A percentile compares a stretch with the other conserved stretches of the same genome.
Conservation (phyloP, 2,113 vertebrate species). For the Thunnus thynnus region DNA sequence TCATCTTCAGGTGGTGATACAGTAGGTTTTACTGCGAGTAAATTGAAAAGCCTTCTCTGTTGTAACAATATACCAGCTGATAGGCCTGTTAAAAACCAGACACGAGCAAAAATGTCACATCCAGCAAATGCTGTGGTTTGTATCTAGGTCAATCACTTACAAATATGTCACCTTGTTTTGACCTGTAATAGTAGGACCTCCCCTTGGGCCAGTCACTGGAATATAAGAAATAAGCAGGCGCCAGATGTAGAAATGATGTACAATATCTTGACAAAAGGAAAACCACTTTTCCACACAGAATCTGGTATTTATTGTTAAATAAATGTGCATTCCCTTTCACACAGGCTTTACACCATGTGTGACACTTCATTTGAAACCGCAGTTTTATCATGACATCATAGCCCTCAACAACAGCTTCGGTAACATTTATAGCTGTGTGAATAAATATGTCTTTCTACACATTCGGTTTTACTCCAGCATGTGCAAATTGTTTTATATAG, state of each 20-base stretch:
- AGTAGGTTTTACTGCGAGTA: slow-evolving; percentile 26
- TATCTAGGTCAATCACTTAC: slow-evolving; percentile 49
- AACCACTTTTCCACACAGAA: neutral
- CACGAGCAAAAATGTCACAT: slow-evolving; percentile 44
- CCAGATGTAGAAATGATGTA: slow-evolving; percentile 32
- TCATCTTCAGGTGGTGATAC: slow-evolving; percentile 31
- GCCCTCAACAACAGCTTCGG: slow-evolving; percentile 26
- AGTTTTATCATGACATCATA: slow-evolving; percentile 43
- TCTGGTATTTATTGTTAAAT: slow-evolving; percentile 37
- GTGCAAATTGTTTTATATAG: slow-evolving; percentile 14
- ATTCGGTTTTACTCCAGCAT: slow-evolving; percentile 15
- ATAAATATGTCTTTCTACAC: slow-evolving; percentile 10
- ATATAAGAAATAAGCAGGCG: slow-evolving; percentile 1
- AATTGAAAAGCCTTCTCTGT: slow-evolving; percentile 45
- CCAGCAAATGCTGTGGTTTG: slow-evolving; percentile 28
- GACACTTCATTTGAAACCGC: slow-evolving; percentile 27
- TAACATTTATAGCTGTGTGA: slow-evolving; percentile 24
- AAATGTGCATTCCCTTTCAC: slow-evolving; percentile 47
- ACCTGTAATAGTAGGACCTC: slow-evolving; percentile 46
- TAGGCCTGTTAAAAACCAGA: slow-evolving; percentile 35
- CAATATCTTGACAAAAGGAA: slow-evolving; percentile 15
- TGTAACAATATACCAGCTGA: slow-evolving; percentile 35
- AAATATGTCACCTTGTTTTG: slow-evolving; percentile 57
- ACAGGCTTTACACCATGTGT: slow-evolving; percentile 33
- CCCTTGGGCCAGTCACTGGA: slow-evolving; percentile 18